A percentile compares a stretch with the other conserved stretches of the same genome.
phyloP scores from a whole-genome alignment of 1,140 invertebrate species.

The Battus philenor region DNA sequence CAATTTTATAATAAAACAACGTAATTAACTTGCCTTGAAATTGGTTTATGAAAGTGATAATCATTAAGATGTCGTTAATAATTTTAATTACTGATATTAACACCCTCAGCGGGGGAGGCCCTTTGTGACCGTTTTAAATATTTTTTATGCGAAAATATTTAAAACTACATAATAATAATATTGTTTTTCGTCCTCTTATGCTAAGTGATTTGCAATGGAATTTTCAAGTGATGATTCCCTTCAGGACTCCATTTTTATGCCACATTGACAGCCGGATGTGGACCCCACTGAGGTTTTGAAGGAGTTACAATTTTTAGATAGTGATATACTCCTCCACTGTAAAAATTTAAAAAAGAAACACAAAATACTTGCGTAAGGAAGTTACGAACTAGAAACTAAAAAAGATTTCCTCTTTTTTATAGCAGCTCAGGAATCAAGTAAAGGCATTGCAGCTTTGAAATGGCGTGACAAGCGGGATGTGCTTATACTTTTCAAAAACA shows the following conservation, averaged over 20 bases:
- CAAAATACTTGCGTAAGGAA: slow-evolving; percentile 16
- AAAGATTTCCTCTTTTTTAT: slow-evolving; percentile 6
- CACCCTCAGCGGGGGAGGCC: no score
- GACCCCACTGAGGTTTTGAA: no score
- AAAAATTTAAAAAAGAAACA: slow-evolving; percentile 10
- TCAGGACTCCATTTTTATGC: no score
- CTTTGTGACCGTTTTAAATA: no score
- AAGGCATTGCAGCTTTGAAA: slow-evolving; percentile 17
- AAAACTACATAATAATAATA: no score
- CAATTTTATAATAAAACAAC: not conserved
- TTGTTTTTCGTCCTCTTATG: no score
- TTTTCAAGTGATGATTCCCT: no score
- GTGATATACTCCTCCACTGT: slow-evolving; percentile 6
- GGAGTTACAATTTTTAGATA: no score
- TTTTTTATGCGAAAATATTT: no score
- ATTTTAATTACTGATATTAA: no score
- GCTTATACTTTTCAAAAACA: slow-evolving; percentile 14
- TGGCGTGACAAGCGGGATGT: slow-evolving; percentile 2
- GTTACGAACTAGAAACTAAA: slow-evolving; percentile 6
- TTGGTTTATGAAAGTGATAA: slow-evolving; percentile 3
- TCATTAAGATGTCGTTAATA: not conserved
- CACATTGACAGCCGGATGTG: no score
- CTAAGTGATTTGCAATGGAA: no score
- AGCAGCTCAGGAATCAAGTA: slow-evolving; percentile 5
- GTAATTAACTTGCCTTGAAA: slow-evolving; percentile 1